Percentiles rank a stretch among this genome's conserved stretches.
phyloP scores from a whole-genome alignment of 2,113 vertebrate genomes.

The Ptyas mucosa region DNA sequence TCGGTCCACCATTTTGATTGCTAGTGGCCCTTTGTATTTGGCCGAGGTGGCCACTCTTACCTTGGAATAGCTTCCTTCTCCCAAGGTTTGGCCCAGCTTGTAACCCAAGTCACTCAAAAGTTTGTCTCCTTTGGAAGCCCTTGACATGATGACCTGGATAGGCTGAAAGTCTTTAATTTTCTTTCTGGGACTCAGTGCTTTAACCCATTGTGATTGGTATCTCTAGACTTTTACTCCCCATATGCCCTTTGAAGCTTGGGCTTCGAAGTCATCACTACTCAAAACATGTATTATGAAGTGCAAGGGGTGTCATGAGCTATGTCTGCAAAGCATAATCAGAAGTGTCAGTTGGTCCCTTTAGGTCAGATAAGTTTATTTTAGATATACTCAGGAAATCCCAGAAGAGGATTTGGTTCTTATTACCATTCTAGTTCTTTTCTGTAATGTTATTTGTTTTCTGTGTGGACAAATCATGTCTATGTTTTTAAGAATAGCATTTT shows the following conservation, averaged over 20 bases:
- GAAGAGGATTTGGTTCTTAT: not conserved
- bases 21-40: conserved; percentile 67
- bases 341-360: not conserved
- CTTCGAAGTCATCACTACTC: not conserved
- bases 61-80: conserved; percentile 59
- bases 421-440: not conserved
- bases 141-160: conserved; percentile 38
- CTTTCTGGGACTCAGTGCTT: conserved; percentile 17
- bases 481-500: not conserved
- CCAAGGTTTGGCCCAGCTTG: conserved; percentile 40
- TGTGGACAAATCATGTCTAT: not conserved
- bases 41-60: conserved; percentile 68
- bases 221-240: conserved; percentile 35
- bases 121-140: not conserved
- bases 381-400: no score
- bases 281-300: conserved; percentile 28
- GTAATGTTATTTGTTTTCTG: not conserved
- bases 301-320: accelerated
- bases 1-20: conserved; percentile 63
- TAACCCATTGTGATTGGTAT: conserved; percentile 37
- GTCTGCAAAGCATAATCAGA: accelerated
- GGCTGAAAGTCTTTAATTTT: conserved; percentile 2
- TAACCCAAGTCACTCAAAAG: conserved; percentile 55
- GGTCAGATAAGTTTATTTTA: not conserved
- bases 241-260: not conserved